Percentiles rank a stretch among this genome's conserved stretches.
Conservation (phyloP, 2,797 vertebrate genomes). For the Cuniculus paca region DNA sequence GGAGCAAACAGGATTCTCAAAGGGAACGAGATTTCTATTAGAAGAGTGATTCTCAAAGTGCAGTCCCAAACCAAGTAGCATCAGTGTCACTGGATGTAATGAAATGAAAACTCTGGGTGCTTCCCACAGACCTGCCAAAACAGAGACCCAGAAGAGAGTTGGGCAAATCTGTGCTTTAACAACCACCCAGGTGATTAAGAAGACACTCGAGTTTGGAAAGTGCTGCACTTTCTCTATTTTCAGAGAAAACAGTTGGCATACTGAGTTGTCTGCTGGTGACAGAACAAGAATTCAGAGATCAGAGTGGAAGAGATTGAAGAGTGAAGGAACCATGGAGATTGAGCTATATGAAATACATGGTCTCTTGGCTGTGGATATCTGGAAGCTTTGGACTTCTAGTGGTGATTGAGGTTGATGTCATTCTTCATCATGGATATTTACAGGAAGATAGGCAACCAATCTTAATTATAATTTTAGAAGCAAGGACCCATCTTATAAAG, state of each 20-base stretch:
- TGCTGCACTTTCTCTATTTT: background rate
- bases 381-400: too few species aligned
- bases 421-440: background rate
- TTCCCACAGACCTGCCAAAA: background rate
- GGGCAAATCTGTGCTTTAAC: background rate
- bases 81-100: background rate
- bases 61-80: background rate
- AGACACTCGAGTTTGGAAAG: background rate
- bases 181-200: background rate
- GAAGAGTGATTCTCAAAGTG: background rate
- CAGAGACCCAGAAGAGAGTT: background rate
- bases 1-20: background rate
- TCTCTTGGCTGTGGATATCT: background rate
- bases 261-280: background rate
- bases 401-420: background rate
- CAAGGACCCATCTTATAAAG: background rate
- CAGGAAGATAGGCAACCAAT: background rate
- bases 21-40: background rate
- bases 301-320: background rate
- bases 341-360: too few species aligned
- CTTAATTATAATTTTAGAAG: background rate
- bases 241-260: background rate
- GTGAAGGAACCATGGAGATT: background rate
- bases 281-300: background rate
- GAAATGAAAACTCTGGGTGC: background rate